Evolutionary conservation across 1,140 invertebrate genomes (phyloP).

Genomic region (Apocrypta bakeri): DNA sequence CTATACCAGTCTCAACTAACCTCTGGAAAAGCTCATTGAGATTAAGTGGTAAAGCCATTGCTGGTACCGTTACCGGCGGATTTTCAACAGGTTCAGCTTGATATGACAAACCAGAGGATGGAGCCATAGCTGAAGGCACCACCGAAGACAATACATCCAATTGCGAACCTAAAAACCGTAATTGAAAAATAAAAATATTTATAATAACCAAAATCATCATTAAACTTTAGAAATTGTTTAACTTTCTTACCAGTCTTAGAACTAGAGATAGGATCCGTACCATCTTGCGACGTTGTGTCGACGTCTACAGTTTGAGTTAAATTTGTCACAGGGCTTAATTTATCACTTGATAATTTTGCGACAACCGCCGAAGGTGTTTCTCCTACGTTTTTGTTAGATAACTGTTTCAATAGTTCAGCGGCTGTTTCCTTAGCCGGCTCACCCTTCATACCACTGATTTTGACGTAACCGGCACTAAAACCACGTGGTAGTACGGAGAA

Average conservation of each 20-base stretch:
- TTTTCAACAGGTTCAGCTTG: constrained; percentile 69
- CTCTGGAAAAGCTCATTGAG: constrained; percentile 89
- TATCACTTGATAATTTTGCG: neutral
- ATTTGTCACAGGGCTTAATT: constrained; percentile 1
- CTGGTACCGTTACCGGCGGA: constrained; percentile 60
- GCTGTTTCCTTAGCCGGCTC: constrained; percentile 65
- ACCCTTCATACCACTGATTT: constrained; percentile 81
- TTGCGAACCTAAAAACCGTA: constrained; percentile 63
- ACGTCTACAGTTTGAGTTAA: constrained; percentile 53
- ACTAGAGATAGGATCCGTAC: constrained; percentile 56
- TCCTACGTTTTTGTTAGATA: neutral
- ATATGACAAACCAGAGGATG: constrained; percentile 76
- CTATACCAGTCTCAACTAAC: constrained; percentile 88
- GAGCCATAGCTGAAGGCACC: constrained; percentile 77
- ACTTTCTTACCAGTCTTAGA: constrained; percentile 59
- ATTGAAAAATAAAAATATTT: neutral
- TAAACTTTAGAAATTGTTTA: neutral
- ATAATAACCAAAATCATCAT: neutral
- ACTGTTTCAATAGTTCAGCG: neutral
- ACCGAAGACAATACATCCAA: constrained; percentile 80
- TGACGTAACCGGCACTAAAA: constrained; percentile 80
- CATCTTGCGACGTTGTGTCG: constrained; percentile 68
- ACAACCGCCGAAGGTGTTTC: neutral
- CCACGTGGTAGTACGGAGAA: constrained; percentile 87
- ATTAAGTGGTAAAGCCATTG: constrained; percentile 73